These are phyloP conservation scores for Megaceryle alcyon DNA, from an alignment of 2,797 vertebrate species.

Conservation along the genomic window DNA sequence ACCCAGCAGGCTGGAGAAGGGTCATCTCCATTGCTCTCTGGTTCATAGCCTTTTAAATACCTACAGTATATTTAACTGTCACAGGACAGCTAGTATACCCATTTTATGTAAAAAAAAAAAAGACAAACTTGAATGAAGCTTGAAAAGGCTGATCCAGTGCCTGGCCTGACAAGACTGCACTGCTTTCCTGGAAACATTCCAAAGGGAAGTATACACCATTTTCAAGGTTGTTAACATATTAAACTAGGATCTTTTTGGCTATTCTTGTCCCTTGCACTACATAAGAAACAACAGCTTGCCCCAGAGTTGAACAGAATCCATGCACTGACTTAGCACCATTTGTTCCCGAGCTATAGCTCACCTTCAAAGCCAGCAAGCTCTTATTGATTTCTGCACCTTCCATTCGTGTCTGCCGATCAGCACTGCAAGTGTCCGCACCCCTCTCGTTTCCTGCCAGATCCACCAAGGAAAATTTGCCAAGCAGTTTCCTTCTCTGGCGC, in stretches of 20 bases:
- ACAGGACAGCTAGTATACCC: background rate
- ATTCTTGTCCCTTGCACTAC: background rate
- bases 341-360: conserved; percentile 47
- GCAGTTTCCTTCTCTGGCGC: conserved; percentile 81
- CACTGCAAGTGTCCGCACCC: conserved; percentile 89
- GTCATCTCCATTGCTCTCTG: background rate
- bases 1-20: background rate
- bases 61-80: background rate
- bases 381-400: conserved; percentile 97
- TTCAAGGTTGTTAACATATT: background rate
- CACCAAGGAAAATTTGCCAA: conserved; percentile 95
- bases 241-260: background rate
- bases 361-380: conserved; percentile 96
- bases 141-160: background rate
- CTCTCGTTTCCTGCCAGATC: conserved; percentile 97
- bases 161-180: background rate
- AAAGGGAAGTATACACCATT: background rate
- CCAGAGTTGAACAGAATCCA: background rate
- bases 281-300: background rate
- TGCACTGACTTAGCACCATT: background rate
- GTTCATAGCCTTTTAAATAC: background rate
- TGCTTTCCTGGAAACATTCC: background rate
- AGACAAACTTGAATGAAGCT: background rate
- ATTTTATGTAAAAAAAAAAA: background rate
- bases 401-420: conserved; percentile 90